phyloP scores from a whole-genome alignment of 2,888 invertebrate species.

The Sisyra nigra region DNA sequence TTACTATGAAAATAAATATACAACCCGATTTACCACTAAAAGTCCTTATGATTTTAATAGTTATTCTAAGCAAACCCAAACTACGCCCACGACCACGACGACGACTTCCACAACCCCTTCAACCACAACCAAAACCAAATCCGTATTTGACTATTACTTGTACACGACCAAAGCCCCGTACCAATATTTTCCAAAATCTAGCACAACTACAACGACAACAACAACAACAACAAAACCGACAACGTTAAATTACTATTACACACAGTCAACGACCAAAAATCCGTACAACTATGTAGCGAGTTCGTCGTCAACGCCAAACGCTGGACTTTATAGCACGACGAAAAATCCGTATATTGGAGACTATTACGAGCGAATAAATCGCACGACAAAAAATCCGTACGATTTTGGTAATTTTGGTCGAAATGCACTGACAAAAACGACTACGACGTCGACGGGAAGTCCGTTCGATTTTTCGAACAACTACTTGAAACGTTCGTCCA shows the following conservation, averaged over 20 bases:
- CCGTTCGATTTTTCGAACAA: slow-evolving; percentile 22
- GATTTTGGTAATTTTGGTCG: slow-evolving; percentile 28
- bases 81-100: slow-evolving; percentile 19
- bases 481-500: slow-evolving; percentile 31
- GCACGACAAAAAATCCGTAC: slow-evolving; percentile 38
- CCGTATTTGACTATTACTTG: slow-evolving; percentile 12
- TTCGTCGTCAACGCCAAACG: slow-evolving; percentile 5
- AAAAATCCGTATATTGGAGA: slow-evolving; percentile 35
- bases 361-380: slow-evolving; percentile 26
- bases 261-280: slow-evolving; percentile 14
- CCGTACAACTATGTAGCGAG: slow-evolving; percentile 19
- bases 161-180: slow-evolving; percentile 14
- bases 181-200: slow-evolving; percentile 12
- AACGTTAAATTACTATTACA: slow-evolving; percentile 6
- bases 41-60: slow-evolving; percentile 18
- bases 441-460: slow-evolving; percentile 10
- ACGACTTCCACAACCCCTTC: slow-evolving; percentile 17
- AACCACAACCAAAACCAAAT: slow-evolving; percentile 10
- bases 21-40: slow-evolving; percentile 14
- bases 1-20: slow-evolving; percentile 8
- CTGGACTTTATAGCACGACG: slow-evolving; percentile 22
- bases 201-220: slow-evolving; percentile 6
- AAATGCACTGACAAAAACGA: slow-evolving; percentile 7
- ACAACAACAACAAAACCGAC: slow-evolving; percentile 5
- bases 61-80: slow-evolving; percentile 17